Conservation (phyloP, 2,797 vertebrate species). For the Aldrovandia affinis region DNA sequence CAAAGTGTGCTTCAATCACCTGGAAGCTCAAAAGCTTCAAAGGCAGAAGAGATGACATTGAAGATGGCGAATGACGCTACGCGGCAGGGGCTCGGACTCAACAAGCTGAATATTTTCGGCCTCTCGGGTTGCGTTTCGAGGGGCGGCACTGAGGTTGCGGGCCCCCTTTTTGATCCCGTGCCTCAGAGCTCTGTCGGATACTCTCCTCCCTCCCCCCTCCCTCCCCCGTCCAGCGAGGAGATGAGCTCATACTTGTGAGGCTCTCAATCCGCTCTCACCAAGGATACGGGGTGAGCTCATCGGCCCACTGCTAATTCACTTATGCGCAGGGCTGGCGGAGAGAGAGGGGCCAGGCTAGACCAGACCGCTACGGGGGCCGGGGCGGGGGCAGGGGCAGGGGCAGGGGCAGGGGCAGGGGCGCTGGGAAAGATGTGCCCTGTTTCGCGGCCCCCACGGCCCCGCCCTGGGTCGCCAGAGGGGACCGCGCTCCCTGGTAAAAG, state of each 20-base stretch:
- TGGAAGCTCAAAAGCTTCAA: slow-evolving; percentile 12
- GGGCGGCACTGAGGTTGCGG: no score
- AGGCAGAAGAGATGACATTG: background rate
- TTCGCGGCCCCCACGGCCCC: background rate
- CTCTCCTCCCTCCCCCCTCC: slow-evolving; percentile 16
- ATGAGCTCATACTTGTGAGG: slow-evolving; percentile 50
- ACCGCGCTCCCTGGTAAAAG: no score
- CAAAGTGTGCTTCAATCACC: slow-evolving; percentile 10
- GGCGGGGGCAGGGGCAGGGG: background rate
- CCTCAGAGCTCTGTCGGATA: slow-evolving; percentile 36
- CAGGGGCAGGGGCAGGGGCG: background rate
- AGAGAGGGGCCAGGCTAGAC: background rate
- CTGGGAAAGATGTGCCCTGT: background rate
- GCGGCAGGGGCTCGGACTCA: no score
- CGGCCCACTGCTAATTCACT: slow-evolving; percentile 44
- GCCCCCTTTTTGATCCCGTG: slow-evolving; percentile 2
- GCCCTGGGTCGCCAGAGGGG: background rate
- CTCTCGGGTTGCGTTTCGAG: no score
- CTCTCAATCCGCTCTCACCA: slow-evolving; percentile 38
- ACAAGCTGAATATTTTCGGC: no score
- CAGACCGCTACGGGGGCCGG: background rate
- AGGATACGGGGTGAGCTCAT: slow-evolving; percentile 48
- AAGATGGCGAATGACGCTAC: no score
- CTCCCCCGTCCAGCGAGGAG: slow-evolving; percentile 28
- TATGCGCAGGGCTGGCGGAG: slow-evolving; percentile 40